Evolutionary conservation across 1,140 invertebrate genomes (phyloP), one percentile per base, ranked within the genome.

Genomic region (Scaptomyza hsui): DNA sequence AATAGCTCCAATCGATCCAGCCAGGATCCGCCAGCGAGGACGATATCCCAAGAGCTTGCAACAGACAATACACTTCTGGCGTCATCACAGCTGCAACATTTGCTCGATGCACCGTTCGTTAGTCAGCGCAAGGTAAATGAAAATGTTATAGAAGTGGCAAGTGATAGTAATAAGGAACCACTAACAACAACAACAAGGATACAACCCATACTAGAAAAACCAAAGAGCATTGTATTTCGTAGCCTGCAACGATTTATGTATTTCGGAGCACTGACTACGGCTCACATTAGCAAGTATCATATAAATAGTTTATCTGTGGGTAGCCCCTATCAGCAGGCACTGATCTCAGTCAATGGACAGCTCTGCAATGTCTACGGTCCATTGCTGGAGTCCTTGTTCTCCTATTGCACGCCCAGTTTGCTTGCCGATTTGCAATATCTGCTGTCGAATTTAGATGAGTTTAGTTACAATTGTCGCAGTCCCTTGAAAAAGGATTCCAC

Each of bases 11-110:
- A 7, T 15, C 16, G 9, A 32, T 7, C 9, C 12, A 37, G 32
- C n/a, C 12, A 37, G 32, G 32, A 3, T 6, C 19, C 15, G 7
- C 0, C 4, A 1, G 2, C 45, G 3, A 35, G 64, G 4, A 77
- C 81, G 2, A 41, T 52, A 1, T 88, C 81, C 3, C 82, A 81
- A 53, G 82, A 48, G 0, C 69, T 86, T 10, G 44, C 74, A 1
- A 24, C 21, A 2, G 74, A 52, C 37, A 82, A 86, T 18, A 75
- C 74, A 0, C 13, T 86, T 1, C 29, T 88, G 13, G 62, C 44
- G 18, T 88, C 77, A 6, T 56, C 82, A 0, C 53, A 88, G 9
- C 9, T 85, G 7, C 24, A 70, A 5, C 10, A 24, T 0, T 13
- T 86, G 0, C 29, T 86, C 6, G 61, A 81, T 41, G 26, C 62